A percentile compares a stretch with the other conserved stretches of the same genome.
Evolutionary conservation across 2,113 vertebrate species (phyloP).

Genomic region (Tinamus guttatus): DNA sequence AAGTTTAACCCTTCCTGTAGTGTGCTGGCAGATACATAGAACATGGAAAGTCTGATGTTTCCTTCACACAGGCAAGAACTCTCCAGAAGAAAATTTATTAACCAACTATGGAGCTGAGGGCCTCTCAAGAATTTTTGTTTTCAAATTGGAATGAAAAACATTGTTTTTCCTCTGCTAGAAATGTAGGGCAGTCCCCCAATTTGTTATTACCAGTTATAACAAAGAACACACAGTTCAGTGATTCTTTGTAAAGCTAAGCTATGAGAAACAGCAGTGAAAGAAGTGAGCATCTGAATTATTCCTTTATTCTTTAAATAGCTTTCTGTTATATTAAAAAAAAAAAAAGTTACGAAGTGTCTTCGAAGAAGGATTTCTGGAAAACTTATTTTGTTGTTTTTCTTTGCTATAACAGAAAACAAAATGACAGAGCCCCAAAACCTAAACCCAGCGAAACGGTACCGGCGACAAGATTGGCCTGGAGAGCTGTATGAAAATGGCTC

Average conservation of each 20-base stretch:
- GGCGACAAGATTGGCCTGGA: conserved; percentile 94
- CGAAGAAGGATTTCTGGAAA: not conserved
- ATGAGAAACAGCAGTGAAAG: not conserved
- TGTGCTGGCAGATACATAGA: not conserved
- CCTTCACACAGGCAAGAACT: not conserved
- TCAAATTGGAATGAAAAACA: not conserved
- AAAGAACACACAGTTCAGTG: not conserved
- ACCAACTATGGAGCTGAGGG: not conserved
- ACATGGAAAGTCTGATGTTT: not conserved
- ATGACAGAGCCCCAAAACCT: conserved; percentile 85
- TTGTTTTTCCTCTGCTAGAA: not conserved
- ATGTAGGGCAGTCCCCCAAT: not conserved
- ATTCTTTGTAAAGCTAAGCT: not conserved
- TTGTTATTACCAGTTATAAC: not conserved
- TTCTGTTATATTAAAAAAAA: too few relatives aligned
- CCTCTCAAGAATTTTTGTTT: not conserved
- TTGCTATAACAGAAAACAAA: conserved; percentile 60
- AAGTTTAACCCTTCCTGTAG: not conserved
- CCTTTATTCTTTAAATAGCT: not conserved
- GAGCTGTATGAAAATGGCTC: conserved; percentile 97
- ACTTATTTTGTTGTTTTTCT: not conserved
- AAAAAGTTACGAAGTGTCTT: not conserved
- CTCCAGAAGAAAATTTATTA: not conserved
- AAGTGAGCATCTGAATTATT: not conserved
- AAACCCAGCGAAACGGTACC: conserved; percentile 82